Base-by-base conservation (phyloP, 2,888 invertebrate genomes). In the Volucella inanis region DNA sequence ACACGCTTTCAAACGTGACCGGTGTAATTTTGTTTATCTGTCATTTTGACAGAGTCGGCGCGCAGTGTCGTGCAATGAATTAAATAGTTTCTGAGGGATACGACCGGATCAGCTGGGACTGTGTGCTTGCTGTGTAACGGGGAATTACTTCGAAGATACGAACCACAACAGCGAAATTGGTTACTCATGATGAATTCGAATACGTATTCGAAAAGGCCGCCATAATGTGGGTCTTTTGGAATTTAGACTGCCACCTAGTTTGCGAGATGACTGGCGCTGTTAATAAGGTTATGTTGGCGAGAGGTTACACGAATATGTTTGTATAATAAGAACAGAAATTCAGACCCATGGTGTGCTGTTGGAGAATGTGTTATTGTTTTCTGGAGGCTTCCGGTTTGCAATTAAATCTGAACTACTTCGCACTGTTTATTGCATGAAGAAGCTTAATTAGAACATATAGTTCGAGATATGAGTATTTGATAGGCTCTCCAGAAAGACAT, bases 1-100 rank as follows among this genome's bases (percentile, higher is more conserved):
- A 79, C 74, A 83, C 62, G 83, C 83, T 83, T 59, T 39, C 74
- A 74, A 83, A 79, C 82, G 82, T 83, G 82, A 83, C 78, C 78
- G 78, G 62, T 83, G 78, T 68, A 57, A 64, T 78, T 83, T 78
- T 83, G 79, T 74, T 74, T 74, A 68, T 79, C 79, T 74, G 77
- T 79, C 79, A 74, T 64, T 31, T 64, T 64, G 55, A 64, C 59
- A 77, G 62, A 64, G 67, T 50, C 74, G 68, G 43, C 64, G 31
- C 4, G 31, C 31, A 31, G 67, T 79, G 79, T 79, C 83, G 83
- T 83, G 83, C 74, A 68, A 45, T 64, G 83, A 78, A 83, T 83
- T 72, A 72, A 82, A 72, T 49, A 67, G 70, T 59, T 49, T 67
- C 41, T 31, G 12, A 38, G 55, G 57, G 65, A 10, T 38, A 61